phyloP scores from a whole-genome alignment of 2,797 vertebrate species.

The Chromobotia macracanthus region DNA sequence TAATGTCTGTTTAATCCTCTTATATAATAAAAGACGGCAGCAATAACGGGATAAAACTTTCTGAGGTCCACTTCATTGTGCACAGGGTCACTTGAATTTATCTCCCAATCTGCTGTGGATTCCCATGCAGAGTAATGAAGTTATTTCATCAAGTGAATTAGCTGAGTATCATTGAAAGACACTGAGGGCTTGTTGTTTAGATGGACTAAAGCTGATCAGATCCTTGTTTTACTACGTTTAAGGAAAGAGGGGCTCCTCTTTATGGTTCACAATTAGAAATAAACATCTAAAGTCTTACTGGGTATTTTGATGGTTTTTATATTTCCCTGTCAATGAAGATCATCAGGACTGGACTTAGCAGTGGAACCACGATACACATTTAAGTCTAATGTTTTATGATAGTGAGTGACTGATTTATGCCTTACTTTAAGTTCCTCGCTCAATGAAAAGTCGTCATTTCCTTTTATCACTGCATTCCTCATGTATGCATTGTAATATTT shows the following conservation, averaged over 20 bases:
- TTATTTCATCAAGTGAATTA: not conserved
- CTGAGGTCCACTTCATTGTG: not conserved
- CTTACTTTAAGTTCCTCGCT: not conserved
- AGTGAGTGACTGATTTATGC: no score
- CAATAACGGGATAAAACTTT: no score
- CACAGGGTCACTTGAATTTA: not conserved
- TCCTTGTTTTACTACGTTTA: not conserved
- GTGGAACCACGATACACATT: no score
- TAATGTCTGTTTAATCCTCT: not conserved
- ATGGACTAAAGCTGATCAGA: not conserved
- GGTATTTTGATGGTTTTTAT: not conserved
- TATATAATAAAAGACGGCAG: no score
- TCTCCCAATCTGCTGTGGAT: not conserved
- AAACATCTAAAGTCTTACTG: not conserved
- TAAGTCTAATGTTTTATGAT: no score
- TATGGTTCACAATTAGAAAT: not conserved
- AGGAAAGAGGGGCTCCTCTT: not conserved
- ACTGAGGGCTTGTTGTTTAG: not conserved
- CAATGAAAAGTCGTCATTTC: not conserved
- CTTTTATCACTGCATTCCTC: not conserved
- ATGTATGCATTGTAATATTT: not conserved
- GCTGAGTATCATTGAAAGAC: not conserved
- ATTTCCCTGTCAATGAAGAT: not conserved
- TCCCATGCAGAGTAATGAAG: not conserved
- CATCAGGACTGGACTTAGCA: not conserved